Conservation (phyloP, 2,888 invertebrate genomes). For the Mythimna lalbum region DNA sequence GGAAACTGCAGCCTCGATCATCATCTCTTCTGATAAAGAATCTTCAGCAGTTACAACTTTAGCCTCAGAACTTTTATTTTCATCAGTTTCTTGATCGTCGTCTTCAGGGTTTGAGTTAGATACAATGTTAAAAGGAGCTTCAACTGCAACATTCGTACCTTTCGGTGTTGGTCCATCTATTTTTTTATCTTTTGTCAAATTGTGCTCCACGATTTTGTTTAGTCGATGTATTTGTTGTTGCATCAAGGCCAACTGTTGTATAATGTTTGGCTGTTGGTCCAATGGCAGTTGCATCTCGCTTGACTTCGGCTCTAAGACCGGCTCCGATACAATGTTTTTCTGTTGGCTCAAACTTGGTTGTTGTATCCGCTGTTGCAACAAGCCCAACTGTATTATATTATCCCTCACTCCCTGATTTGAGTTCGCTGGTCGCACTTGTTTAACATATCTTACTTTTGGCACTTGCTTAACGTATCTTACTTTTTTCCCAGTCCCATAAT, state of each 20-base stretch:
- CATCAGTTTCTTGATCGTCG: not conserved
- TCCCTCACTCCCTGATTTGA: not conserved
- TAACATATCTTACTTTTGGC: too few species aligned
- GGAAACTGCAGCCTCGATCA: not conserved
- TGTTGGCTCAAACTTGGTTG: not conserved
- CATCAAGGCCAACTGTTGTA: slow-evolving; percentile 7
- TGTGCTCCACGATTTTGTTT: not conserved
- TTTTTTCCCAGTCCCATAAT: not conserved
- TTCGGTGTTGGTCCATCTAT: not conserved
- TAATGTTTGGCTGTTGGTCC: not conserved
- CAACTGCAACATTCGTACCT: not conserved
- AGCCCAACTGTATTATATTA: not conserved
- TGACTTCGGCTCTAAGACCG: not conserved
- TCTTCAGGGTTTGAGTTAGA: not conserved
- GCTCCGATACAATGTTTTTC: too few species aligned
- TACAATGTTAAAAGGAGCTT: slow-evolving; percentile 8
- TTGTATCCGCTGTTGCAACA: not conserved
- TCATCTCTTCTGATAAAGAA: not conserved
- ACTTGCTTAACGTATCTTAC: slow-evolving; percentile 18
- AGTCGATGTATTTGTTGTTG: slow-evolving; percentile 17
- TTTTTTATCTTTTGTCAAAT: not conserved
- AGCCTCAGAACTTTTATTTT: not conserved
- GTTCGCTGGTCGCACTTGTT: not conserved
- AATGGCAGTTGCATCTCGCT: not conserved
- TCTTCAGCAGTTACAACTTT: not conserved